Conservation (phyloP, 2,888 invertebrate genomes). For the Hylaea fasciaria region DNA sequence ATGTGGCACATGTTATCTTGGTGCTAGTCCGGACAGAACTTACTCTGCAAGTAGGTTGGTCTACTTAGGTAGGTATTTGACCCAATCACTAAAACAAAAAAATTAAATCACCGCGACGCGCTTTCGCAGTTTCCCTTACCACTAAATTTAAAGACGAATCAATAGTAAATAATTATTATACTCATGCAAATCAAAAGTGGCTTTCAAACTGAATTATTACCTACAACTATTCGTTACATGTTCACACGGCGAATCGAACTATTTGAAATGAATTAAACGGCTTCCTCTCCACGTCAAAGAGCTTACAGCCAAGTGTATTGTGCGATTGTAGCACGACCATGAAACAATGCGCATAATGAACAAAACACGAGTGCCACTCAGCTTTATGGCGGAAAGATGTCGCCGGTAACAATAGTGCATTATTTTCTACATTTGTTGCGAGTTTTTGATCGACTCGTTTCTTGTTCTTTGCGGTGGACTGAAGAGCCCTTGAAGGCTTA, state of each 20-base stretch:
- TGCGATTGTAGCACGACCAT: constrained; percentile 29
- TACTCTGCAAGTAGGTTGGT: too few relatives aligned
- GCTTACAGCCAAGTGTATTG: constrained; percentile 8
- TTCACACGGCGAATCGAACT: constrained; percentile 39
- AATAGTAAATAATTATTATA: too few relatives aligned
- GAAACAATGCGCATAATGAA: constrained; percentile 77
- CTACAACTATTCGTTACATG: constrained; percentile 32
- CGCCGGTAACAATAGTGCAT: constrained; percentile 66
- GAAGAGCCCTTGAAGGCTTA: constrained; percentile 60
- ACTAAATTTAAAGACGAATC: too few relatives aligned
- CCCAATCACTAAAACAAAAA: too few relatives aligned
- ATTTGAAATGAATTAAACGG: constrained; percentile 60
- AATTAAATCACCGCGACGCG: too few relatives aligned
- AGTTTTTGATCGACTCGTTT: constrained; percentile 69
- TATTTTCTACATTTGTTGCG: constrained; percentile 80
- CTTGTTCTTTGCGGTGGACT: constrained; percentile 56
- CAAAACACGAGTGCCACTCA: constrained; percentile 66
- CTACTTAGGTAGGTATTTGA: too few relatives aligned
- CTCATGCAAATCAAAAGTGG: not conserved
- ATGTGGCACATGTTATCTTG: too few relatives aligned
- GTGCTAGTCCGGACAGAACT: too few relatives aligned
- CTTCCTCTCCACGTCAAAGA: constrained; percentile 47
- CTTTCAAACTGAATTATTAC: constrained; percentile 1
- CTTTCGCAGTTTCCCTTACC: too few relatives aligned
- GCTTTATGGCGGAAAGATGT: constrained; percentile 77